Evolutionary conservation across 2,888 invertebrate genomes (phyloP).

Genomic region (Brachynemurus nebulosus): DNA sequence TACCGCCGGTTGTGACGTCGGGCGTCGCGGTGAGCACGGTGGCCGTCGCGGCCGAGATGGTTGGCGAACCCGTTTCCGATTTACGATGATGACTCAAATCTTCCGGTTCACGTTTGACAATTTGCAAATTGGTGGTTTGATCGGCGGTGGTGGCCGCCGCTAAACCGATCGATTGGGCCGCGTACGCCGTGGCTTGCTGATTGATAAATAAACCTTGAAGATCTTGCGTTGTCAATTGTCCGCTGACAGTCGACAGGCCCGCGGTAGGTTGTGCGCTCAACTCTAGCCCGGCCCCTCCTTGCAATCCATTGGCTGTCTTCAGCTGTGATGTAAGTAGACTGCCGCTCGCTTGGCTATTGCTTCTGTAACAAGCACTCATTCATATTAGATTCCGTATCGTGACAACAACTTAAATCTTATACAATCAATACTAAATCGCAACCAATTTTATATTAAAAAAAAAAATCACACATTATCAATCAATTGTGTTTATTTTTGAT

Average conservation of each 20-base stretch:
- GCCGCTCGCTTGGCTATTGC: slow-evolving; percentile 31
- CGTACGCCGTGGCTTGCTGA: slow-evolving; percentile 48
- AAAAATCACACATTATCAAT: no score
- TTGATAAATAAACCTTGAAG: slow-evolving; percentile 39
- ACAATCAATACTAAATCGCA: no score
- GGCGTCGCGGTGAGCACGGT: slow-evolving; percentile 22
- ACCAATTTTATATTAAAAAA: neutral
- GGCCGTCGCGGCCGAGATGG: slow-evolving; percentile 22
- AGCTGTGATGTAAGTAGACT: slow-evolving; percentile 50
- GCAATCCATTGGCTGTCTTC: slow-evolving; percentile 54
- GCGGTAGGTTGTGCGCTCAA: slow-evolving; percentile 33
- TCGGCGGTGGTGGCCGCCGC: slow-evolving; percentile 32
- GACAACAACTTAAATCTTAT: neutral
- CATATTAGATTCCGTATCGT: no score
- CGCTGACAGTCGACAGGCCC: slow-evolving; percentile 32
- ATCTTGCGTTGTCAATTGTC: slow-evolving; percentile 46
- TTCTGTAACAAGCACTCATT: slow-evolving; percentile 30
- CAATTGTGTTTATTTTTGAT: no score
- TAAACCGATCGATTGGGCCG: slow-evolving; percentile 44
- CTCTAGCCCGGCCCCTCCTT: slow-evolving; percentile 49
- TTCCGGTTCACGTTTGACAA: slow-evolving; percentile 70
- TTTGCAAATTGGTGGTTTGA: slow-evolving; percentile 33
- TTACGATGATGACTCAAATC: slow-evolving; percentile 58
- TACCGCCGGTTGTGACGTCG: slow-evolving; percentile 39
- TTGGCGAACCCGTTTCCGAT: slow-evolving; percentile 43